Base-by-base conservation (phyloP, 2,113 vertebrate species). In the Rhynchomys soricoides region DNA sequence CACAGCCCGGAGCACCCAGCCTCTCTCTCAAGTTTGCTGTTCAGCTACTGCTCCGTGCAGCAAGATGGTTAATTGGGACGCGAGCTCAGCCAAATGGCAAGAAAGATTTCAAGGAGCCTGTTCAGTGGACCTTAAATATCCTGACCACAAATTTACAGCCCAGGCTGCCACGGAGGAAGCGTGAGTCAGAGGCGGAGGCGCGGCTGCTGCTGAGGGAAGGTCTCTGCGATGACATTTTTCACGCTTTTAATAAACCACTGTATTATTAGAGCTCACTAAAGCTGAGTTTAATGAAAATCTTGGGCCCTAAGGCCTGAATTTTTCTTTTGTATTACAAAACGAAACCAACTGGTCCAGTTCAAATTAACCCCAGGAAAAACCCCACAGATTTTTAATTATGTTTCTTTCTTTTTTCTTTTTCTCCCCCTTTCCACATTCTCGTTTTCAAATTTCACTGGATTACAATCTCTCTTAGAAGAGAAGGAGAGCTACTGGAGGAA, bases 11-110 rank as follows among this genome's bases (percentile, higher is more conserved):
- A 86, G 57, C 87, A 45, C 81, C 78, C 93, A 19, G 90, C 40
- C 70, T 64, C 97, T 95, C 96, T 82, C 96, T 93, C 34, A 55
- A 94, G 92, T 88, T 90, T 94, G 94, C 83, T 95, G 90, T 90
- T 79, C 37, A 79, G 98, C 97, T 97, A 98, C 98, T 82, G 94
- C 97, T 95, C 92, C 93, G 86, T 24, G 95, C 31, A 19, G 78
- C 91, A 92, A 90, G 94, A 89, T 74, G 37, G 95, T 97, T 98
- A 98, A 98, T 93, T 97, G 98, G 97, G 98, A 96, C 81, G 55
- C 17, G 70, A 97, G 94, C 88, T 45, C 68, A 96, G 97, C 81
- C 98, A 97, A 98, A 97, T 19, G 94, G 97, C 96, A 94, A 90
- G 96, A 74, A 62, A 13, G 79, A 86, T 15, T 73, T 87, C 96